A percentile compares a stretch with the other conserved stretches of the same genome.
These are phyloP conservation scores for Hermetia illucens DNA, from an alignment of 1,140 invertebrate species.

Conservation along the genomic window DNA sequence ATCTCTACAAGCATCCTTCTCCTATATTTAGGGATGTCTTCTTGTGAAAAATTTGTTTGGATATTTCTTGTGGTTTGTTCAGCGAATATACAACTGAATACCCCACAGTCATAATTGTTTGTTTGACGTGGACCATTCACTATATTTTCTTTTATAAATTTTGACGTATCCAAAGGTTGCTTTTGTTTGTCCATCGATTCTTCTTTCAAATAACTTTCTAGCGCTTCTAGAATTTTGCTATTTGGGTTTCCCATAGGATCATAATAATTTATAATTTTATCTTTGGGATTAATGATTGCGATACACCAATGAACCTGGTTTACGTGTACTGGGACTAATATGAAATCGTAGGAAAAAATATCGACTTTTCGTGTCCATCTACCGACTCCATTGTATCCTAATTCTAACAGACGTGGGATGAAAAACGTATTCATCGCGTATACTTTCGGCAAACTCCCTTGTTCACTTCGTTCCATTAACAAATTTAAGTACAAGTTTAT, in stretches of 20 bases:
- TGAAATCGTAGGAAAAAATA: slow-evolving; percentile 5
- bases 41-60: slow-evolving; percentile 60
- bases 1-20: slow-evolving; percentile 84
- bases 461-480: slow-evolving; percentile 1
- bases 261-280: slow-evolving; percentile 65
- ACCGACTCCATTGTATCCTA: slow-evolving; percentile 48
- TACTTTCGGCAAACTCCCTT: slow-evolving; percentile 1
- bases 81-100: slow-evolving; percentile 88
- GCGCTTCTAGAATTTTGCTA: slow-evolving; percentile 45
- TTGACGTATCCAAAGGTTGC: slow-evolving; percentile 45
- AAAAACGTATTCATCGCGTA: slow-evolving; percentile 86
- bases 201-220: slow-evolving; percentile 59
- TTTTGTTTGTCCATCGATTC: slow-evolving; percentile 79
- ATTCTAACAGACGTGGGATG: slow-evolving; percentile 63
- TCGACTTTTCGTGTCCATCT: slow-evolving; percentile 68
- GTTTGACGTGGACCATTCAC: slow-evolving; percentile 79
- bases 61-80: slow-evolving; percentile 67
- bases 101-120: slow-evolving; percentile 94
- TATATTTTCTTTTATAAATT: slow-evolving; percentile 51
- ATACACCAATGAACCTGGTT: slow-evolving; percentile 89
- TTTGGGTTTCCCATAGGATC: slow-evolving; percentile 80
- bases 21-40: slow-evolving; percentile 83
- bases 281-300: slow-evolving; percentile 65
- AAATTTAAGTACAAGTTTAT: slow-evolving; percentile 23
- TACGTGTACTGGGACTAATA: too few species aligned